These are phyloP conservation scores for Nudaria mundana DNA, from an alignment of 2,888 invertebrate species.

Conservation along the genomic window DNA sequence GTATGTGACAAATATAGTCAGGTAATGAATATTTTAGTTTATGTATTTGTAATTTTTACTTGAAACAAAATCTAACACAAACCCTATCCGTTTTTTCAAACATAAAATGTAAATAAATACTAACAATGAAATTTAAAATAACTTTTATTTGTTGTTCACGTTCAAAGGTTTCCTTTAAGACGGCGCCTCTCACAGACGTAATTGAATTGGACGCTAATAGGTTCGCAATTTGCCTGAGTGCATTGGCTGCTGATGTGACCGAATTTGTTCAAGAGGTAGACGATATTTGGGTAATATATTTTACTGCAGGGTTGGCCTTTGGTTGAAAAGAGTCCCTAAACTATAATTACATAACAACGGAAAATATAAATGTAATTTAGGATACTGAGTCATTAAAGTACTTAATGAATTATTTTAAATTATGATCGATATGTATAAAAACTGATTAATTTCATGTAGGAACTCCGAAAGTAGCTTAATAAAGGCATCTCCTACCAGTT, in stretches of 20 bases:
- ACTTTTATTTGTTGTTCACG: constrained; percentile 14
- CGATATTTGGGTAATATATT: constrained; percentile 4
- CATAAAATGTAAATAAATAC: constrained; percentile 2
- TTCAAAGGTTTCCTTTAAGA: constrained; percentile 20
- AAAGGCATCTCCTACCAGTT: too few species aligned
- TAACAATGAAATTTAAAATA: constrained; percentile 8
- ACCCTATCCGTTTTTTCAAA: not conserved
- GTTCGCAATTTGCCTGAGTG: constrained; percentile 38
- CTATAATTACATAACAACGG: not conserved
- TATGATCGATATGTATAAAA: too few species aligned
- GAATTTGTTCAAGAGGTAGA: constrained; percentile 11
- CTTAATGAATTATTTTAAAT: not conserved
- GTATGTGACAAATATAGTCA: too few species aligned
- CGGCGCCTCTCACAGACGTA: constrained; percentile 18
- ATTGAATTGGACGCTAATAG: constrained; percentile 39
- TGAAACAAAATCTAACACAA: not conserved
- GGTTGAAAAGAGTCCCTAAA: not conserved
- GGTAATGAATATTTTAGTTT: too few species aligned
- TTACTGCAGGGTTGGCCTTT: not conserved
- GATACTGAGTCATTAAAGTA: too few species aligned
- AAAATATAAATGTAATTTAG: not conserved
- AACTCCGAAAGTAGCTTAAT: too few species aligned
- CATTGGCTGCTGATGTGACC: constrained; percentile 19
- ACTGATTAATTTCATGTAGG: too few species aligned
- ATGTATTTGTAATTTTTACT: too few species aligned